phyloP scores from a whole-genome alignment of 2,113 vertebrate species.

The Ailuropoda melanoleuca region DNA sequence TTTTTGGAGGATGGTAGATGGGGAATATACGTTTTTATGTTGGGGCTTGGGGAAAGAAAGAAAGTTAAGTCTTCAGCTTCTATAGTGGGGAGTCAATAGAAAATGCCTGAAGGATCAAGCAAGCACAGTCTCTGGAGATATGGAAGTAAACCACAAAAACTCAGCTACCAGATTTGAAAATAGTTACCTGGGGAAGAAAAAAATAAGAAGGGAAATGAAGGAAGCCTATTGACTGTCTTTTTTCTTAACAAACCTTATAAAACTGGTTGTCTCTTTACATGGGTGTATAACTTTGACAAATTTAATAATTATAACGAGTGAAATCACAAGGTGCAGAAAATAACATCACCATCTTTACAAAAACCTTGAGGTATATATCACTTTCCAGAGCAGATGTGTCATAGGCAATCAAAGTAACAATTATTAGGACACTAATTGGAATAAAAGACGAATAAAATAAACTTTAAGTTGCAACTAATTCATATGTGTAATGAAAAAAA shows the following conservation, averaged over 20 bases:
- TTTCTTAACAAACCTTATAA: not conserved
- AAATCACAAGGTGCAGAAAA: not conserved
- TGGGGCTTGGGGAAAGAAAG: not conserved
- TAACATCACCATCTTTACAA: not conserved
- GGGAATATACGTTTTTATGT: not conserved
- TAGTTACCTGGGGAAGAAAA: not conserved
- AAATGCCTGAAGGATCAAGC: not conserved
- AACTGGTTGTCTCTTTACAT: not conserved
- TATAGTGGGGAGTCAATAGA: not conserved
- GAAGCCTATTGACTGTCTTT: not conserved
- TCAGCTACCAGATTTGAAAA: not conserved
- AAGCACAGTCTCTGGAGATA: not conserved
- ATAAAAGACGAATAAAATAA: slow-evolving; percentile 54
- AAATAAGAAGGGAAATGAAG: not conserved
- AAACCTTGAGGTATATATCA: not conserved
- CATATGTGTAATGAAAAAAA: slow-evolving; percentile 42
- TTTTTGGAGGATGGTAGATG: not conserved
- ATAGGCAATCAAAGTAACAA: not conserved
- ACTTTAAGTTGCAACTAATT: not conserved
- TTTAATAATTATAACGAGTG: not conserved
- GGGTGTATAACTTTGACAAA: not conserved
- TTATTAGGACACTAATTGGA: not conserved
- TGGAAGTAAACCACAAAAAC: not conserved
- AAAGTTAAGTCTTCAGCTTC: not conserved
- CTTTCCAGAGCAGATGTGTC: not conserved